Evolutionary conservation across 2,113 vertebrate genomes (phyloP).

Genomic region (Arvicanthis niloticus): DNA sequence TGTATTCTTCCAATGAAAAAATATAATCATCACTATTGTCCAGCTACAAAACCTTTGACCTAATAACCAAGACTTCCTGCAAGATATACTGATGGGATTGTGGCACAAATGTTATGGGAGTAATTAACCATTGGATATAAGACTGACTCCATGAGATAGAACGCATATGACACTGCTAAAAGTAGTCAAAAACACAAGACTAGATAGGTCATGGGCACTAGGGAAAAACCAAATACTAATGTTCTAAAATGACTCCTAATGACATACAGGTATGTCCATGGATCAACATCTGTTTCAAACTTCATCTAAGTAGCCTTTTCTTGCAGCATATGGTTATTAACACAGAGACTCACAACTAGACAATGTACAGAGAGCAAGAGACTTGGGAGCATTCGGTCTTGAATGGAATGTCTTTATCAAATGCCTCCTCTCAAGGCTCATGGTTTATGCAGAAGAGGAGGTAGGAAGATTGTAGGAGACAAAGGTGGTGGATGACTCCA

Average conservation of each 20-base stretch:
- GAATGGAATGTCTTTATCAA: background rate
- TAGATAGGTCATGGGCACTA: background rate
- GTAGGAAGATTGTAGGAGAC: background rate
- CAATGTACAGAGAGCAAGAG: background rate
- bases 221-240: background rate
- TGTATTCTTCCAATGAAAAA: background rate
- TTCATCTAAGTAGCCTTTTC: background rate
- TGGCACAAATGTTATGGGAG: background rate
- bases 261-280: background rate
- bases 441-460: background rate
- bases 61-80: background rate
- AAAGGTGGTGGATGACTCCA: background rate
- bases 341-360: too few species aligned
- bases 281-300: background rate
- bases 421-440: background rate
- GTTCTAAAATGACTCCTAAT: background rate
- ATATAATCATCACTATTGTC: background rate
- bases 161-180: background rate
- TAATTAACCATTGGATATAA: background rate
- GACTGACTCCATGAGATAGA: background rate
- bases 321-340: background rate
- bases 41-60: background rate
- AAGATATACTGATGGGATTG: background rate
- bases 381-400: background rate
- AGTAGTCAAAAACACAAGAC: background rate